Base-by-base conservation (phyloP, 1,140 invertebrate species). In the Danaus plexippus region DNA sequence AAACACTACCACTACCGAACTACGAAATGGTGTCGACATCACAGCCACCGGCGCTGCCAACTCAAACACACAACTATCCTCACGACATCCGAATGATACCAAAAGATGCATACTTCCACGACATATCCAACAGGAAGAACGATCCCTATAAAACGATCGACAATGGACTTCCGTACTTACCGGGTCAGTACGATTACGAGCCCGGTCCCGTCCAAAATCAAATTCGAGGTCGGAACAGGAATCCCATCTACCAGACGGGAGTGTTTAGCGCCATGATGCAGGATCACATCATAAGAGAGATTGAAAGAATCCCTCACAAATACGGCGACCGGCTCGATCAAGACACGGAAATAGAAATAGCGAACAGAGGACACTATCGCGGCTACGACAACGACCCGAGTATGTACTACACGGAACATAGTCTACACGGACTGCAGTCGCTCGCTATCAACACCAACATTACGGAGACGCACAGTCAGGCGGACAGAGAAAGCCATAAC, bases 401-500 rank as follows among this genome's bases (percentile, higher is more conserved):
- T 59, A 67, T 72, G 71, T 83, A 81, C 61, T 10, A 62, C 69
- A 10, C 74, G 1, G 84, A 87, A 55, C 84, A 87, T 13, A 82
- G 57, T 56, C 65, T 87, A 11, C 63, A 80, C 43, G 60, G 85
- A 12, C 69, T 88, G 15, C 85, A 88, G 51, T 87, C 85, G 0
- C 66, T 88, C 52, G 87, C 87, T 6, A 87, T 88, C 5, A 88
- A 88, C 61, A 88, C 87, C 1, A 82, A 88, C 63, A 66, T 88
- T 47, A 83, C 84, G 3, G 87, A 88, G 63, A 80, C 80, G 0
- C 87, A 88, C 47, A 87, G 84, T 66, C 87, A 88, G 60, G 71
- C 87, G 5, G 90, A 92, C 64, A 73, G 89, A 48, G 92, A 93
- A 67, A 90, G 90, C 0, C 92, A 93, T 68, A 93, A 93, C 70